Percentiles rank a stretch among this genome's conserved stretches.
Conservation (phyloP, 2,113 vertebrate species). For the Tragelaphus imberbis region DNA sequence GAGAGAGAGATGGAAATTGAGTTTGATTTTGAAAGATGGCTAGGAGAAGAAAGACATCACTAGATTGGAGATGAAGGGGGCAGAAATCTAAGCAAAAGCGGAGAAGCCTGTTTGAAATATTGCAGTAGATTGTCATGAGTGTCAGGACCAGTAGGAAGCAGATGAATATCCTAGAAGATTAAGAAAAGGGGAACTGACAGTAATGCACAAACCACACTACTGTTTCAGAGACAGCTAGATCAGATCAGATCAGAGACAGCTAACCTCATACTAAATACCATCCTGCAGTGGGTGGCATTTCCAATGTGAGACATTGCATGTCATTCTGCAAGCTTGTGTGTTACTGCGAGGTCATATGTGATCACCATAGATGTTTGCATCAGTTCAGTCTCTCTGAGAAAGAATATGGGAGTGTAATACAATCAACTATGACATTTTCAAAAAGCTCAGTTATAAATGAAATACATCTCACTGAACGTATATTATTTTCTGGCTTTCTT, state of each 20-base stretch:
- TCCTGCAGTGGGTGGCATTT: neutral
- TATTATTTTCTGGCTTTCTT: neutral
- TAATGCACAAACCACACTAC: neutral
- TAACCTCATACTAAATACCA: neutral
- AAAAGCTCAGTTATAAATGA: neutral
- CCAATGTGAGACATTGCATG: neutral
- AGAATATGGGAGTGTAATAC: neutral
- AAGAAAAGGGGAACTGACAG: neutral
- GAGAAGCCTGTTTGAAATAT: neutral
- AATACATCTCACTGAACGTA: neutral
- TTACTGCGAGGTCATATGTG: neutral
- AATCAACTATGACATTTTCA: neutral
- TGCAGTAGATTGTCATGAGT: neutral
- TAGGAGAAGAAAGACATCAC: neutral
- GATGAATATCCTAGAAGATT: neutral
- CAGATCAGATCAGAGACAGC: neutral
- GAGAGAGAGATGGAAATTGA: neutral
- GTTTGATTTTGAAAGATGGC: neutral
- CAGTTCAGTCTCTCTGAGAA: neutral
- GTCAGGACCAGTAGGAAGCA: neutral
- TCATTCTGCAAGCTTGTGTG: neutral
- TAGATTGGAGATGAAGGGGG: accelerated
- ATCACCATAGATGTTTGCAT: neutral
- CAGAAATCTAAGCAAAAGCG: neutral
- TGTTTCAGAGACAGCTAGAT: neutral